Percentiles rank a stretch among this genome's conserved stretches.
These are phyloP conservation scores for Dryocosmus kuriphilus DNA, from an alignment of 2,888 invertebrate genomes.

Conservation along the genomic window DNA sequence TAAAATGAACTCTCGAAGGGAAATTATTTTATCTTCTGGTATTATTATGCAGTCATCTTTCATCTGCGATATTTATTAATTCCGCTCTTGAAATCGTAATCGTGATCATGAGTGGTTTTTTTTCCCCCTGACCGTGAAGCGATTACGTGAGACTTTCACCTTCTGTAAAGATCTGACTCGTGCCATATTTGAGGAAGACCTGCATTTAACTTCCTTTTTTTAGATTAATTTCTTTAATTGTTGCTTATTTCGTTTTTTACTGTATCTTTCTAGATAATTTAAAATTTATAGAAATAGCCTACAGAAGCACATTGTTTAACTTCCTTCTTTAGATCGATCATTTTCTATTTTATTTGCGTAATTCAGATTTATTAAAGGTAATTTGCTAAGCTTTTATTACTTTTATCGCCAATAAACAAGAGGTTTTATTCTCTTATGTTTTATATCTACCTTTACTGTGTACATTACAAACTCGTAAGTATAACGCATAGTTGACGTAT, in stretches of 20 bases:
- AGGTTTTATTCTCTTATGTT: conserved; percentile 1
- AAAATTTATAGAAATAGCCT: background rate
- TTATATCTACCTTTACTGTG: background rate
- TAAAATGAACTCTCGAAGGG: background rate
- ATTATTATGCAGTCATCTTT: background rate
- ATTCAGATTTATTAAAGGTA: background rate
- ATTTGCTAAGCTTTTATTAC: background rate
- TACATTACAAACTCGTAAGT: background rate
- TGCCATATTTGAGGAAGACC: conserved; percentile 16
- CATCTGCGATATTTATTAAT: conserved; percentile 11
- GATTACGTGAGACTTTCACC: conserved; percentile 12
- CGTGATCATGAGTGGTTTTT: conserved; percentile 4
- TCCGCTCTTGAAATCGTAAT: conserved; percentile 24
- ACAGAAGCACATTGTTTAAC: background rate
- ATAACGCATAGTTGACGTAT: conserved; percentile 20
- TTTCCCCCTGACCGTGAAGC: conserved; percentile 32
- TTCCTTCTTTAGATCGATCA: background rate
- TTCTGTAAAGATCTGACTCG: conserved; percentile 15
- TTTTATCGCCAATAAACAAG: conserved; percentile 23
- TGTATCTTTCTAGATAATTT: too few species aligned
- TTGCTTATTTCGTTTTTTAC: too few species aligned
- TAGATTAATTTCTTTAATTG: background rate
- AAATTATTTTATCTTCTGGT: background rate
- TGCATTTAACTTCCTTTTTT: conserved; percentile 10
- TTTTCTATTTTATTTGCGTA: background rate